Evolutionary conservation across 2,888 invertebrate genomes (phyloP), one percentile per base, ranked within the genome.

Genomic region (Amiota communis): DNA sequence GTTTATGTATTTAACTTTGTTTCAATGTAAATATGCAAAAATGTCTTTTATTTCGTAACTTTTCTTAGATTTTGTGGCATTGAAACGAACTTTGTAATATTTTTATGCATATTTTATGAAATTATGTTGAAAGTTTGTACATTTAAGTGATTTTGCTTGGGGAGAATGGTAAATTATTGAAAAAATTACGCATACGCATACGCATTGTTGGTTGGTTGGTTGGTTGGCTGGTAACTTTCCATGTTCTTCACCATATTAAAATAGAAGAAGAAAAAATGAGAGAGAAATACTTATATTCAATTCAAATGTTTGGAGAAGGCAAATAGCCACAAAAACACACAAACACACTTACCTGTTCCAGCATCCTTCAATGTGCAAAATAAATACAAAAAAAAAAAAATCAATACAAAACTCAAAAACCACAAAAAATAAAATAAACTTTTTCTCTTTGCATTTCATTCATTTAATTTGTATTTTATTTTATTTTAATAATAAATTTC

Each of bases 1-100:
- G 76, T 76, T 79, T 75, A n/a, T n/a, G n/a, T n/a, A 77, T 70
- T 79, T 75, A 75, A 77, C 77, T 80, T 36, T 36, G 36, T 6
- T 36, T 36, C 36, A 36, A 36, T 36, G 2, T 36, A 36, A 36
- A 36, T 36, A 36, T 36, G 36, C 6, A 36, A 36, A 36, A 36
- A 4, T 2, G 0, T 36, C 4, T 36, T 23, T 61, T 61, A 12
- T 23, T 61, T 20, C 10, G 13, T 20, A 23, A 23, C 61, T 23
- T 61, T 61, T 61, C 23, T 0, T 2, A 4, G 20, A 11, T 20
- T 23, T 61, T 8, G 6, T 61, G 61, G 9, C 23, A 23, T 15
- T 64, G 8, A 46, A 15, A 2, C 47, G 36, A 15, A 46, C 46
- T 64, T 36, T 3, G 9, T 13, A 56, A 56, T 56, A 56, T 56